Evolutionary conservation across 2,888 invertebrate species (phyloP), one percentile per base, ranked within the genome.

Genomic region (Troilus luridus): DNA sequence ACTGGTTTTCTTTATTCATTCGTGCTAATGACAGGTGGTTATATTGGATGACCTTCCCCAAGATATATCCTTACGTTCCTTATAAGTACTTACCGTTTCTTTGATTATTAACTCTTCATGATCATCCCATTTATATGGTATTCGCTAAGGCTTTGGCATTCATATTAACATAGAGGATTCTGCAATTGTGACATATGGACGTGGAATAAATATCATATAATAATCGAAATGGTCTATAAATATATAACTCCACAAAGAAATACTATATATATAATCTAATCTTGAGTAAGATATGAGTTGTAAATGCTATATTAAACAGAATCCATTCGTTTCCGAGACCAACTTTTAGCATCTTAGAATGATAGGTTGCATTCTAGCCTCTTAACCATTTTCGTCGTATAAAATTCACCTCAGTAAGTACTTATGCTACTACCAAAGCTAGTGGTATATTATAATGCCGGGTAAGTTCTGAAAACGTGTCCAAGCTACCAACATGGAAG

Each of bases 81-180:
- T 77, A 77, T 41, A 41, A 77, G 72, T 77, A 77, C 72, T 77
- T 77, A 27, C 72, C 72, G 17, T 41, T 77, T 77, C 41, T 7
- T 41, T 41, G 41, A 41, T 77, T 41, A 41, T 1, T 41, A 77
- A 17, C 41, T 41, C 72, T 77, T 41, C 72, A 77, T 41, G 72
- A 41, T 19, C 27, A 41, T 77, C 72, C 24, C 27, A 41, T 41
- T 17, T 27, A 17, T 7, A 11, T 24, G 12, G 24, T 0, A 67
- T 14, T 67, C 10, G 0, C 24, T 10, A 12, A 24, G 12, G 12
- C n/a, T 67, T 6, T 14, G 14, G 17, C 60, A 60, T 6, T 17
- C 60, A 62, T 3, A 62, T 62, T 21, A 62, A 19, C 21, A 5
- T 62, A 62, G 19, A 62, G 21, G 62, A 9, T 62, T 62, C 62